Conservation (phyloP, 2,113 vertebrate species). For the Siphamia tubifer region DNA sequence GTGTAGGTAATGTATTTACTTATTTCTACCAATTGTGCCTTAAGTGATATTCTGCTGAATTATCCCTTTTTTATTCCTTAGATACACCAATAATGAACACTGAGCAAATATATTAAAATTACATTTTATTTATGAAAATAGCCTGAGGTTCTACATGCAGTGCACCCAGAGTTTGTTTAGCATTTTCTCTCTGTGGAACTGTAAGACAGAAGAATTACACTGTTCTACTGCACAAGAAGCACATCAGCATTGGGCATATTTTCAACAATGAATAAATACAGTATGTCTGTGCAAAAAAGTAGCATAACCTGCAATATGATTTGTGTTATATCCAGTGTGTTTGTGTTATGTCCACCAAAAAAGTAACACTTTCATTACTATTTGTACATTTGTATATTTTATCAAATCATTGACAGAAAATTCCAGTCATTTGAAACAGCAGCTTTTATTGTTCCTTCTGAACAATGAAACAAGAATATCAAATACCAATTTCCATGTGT, state of each 20-base stretch:
- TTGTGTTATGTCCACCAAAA: no score
- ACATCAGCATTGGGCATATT: not conserved
- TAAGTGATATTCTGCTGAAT: conserved; percentile 36
- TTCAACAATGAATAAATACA: not conserved
- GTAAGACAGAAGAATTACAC: not conserved
- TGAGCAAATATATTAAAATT: conserved; percentile 51
- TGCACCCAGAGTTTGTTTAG: conserved; percentile 31
- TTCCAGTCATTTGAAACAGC: no score
- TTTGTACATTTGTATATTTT: no score
- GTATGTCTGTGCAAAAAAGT: not conserved
- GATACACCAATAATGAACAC: conserved; percentile 50
- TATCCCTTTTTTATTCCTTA: conserved; percentile 47
- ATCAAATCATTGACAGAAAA: no score
- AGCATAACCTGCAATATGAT: not conserved
- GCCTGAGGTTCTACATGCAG: conserved; percentile 35
- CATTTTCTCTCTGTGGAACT: conserved; percentile 15
- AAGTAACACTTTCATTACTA: no score
- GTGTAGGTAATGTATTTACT: conserved; percentile 44
- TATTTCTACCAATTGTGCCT: conserved; percentile 34
- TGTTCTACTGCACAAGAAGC: not conserved
- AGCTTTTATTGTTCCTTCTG: no score
- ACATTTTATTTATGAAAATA: conserved; percentile 58
- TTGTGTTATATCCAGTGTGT: no score
- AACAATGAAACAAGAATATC: no score
- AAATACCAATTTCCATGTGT: no score